phyloP scores from a whole-genome alignment of 2,113 vertebrate genomes.

The Amphiprion ocellaris region DNA sequence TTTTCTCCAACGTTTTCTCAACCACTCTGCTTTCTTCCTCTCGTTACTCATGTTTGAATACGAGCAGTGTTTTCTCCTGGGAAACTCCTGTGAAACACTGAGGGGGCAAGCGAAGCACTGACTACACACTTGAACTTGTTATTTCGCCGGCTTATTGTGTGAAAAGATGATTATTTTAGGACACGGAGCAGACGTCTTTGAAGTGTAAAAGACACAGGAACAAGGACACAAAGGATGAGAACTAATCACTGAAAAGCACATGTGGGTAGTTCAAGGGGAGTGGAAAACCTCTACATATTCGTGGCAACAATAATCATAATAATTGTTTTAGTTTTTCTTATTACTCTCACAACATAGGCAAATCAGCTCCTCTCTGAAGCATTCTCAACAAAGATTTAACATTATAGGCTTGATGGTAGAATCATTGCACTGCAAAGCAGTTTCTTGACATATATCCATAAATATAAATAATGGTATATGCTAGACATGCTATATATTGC shows the following conservation, averaged over 20 bases:
- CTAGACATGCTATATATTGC: too few relatives aligned
- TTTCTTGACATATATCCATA: too few relatives aligned
- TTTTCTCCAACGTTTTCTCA: slow-evolving; percentile 41
- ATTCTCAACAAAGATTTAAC: too few relatives aligned
- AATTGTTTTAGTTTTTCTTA: too few relatives aligned
- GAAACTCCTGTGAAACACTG: slow-evolving; percentile 19
- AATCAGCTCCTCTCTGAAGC: too few relatives aligned
- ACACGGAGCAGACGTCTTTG: slow-evolving; percentile 38
- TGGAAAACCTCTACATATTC: neutral
- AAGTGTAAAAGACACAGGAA: slow-evolving; percentile 30
- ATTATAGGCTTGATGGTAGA: too few relatives aligned
- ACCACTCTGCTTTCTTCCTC: slow-evolving; percentile 35
- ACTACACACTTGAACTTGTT: slow-evolving; percentile 60
- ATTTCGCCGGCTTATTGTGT: slow-evolving; percentile 47
- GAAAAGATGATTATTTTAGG: slow-evolving; percentile 39
- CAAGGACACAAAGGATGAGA: slow-evolving; percentile 19
- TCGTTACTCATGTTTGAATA: slow-evolving; percentile 47
- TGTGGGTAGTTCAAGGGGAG: neutral
- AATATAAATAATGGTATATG: too few relatives aligned
- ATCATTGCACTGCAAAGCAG: too few relatives aligned
- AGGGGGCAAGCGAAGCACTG: slow-evolving; percentile 39
- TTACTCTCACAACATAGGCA: too few relatives aligned
- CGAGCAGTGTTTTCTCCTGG: slow-evolving; percentile 4
- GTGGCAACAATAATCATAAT: neutral
- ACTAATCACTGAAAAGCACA: slow-evolving; percentile 4